These are phyloP conservation scores for Trichopria drosophilae DNA, from an alignment of 2,888 invertebrate genomes.

Conservation along the genomic window DNA sequence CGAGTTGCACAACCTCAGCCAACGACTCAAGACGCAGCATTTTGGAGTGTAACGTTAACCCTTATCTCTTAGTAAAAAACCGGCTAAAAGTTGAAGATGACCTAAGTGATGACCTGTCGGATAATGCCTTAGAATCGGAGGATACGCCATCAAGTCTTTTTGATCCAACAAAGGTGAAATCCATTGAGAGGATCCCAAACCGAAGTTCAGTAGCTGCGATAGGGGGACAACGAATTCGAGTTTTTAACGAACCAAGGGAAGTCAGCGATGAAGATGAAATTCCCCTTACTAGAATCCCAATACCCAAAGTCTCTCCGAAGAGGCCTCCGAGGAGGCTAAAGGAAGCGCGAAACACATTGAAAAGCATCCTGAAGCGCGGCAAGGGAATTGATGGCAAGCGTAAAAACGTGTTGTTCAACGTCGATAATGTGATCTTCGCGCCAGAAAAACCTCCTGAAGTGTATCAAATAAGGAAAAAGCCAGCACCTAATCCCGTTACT, in stretches of 20 bases:
- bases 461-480: no score
- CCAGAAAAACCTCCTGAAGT: conserved; percentile 52
- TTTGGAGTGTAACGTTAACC: conserved; percentile 81
- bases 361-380: conserved; percentile 49
- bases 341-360: conserved; percentile 54
- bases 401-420: conserved; percentile 54
- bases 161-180: conserved; percentile 55
- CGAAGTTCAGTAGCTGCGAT: conserved; percentile 61
- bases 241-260: conserved; percentile 62
- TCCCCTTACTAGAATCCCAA: conserved; percentile 49
- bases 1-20: conserved; percentile 15
- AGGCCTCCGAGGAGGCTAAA: conserved; percentile 65
- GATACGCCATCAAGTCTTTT: conserved; percentile 47
- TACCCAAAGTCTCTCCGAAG: conserved; percentile 63
- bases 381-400: conserved; percentile 44
- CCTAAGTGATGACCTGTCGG: conserved; percentile 56
- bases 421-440: conserved; percentile 55
- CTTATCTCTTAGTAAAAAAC: conserved; percentile 76
- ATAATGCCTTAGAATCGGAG: conserved; percentile 51
- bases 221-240: conserved; percentile 70
- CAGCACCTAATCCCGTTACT: no score
- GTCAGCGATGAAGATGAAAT: conserved; percentile 41
- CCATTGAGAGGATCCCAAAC: conserved; percentile 54
- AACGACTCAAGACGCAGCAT: conserved; percentile 65
- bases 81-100: conserved; percentile 53